These are phyloP conservation scores for Elaphurus davidianus DNA, from an alignment of 2,113 vertebrate species.

Conservation along the genomic window DNA sequence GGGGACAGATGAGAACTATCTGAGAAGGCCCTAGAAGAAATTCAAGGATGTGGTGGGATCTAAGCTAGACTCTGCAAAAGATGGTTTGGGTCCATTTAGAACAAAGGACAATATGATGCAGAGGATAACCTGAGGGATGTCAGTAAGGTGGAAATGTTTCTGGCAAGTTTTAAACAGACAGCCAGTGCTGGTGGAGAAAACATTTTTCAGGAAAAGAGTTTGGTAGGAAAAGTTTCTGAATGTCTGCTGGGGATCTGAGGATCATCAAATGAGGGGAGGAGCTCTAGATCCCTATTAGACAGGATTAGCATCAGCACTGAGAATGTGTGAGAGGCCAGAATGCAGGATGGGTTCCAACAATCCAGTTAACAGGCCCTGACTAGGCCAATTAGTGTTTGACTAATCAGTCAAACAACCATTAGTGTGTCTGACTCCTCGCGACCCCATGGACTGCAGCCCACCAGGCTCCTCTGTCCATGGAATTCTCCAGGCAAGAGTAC, in stretches of 20 bases:
- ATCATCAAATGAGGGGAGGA: not conserved
- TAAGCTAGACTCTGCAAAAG: not conserved
- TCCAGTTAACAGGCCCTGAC: not conserved
- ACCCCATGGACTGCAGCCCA: not conserved
- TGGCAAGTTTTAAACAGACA: not conserved
- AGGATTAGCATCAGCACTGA: not conserved
- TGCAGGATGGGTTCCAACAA: not conserved
- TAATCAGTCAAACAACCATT: too few species aligned
- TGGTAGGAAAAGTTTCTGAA: not conserved
- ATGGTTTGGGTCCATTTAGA: not conserved
- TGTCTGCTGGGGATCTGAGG: not conserved
- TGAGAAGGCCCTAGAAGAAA: not conserved
- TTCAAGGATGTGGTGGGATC: not conserved
- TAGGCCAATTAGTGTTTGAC: not conserved
- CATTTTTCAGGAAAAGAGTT: not conserved
- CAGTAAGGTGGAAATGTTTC: not conserved
- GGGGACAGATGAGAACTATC: not conserved
- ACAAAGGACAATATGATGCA: not conserved
- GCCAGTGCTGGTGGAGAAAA: not conserved
- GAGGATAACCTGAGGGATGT: not conserved
- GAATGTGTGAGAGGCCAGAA: not conserved
- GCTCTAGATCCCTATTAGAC: not conserved
- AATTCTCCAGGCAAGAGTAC: not conserved
- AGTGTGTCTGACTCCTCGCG: not conserved
- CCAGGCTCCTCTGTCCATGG: not conserved